Evolutionary conservation across 1,140 invertebrate species (phyloP).

Genomic region (Mactra quadrangularis): DNA sequence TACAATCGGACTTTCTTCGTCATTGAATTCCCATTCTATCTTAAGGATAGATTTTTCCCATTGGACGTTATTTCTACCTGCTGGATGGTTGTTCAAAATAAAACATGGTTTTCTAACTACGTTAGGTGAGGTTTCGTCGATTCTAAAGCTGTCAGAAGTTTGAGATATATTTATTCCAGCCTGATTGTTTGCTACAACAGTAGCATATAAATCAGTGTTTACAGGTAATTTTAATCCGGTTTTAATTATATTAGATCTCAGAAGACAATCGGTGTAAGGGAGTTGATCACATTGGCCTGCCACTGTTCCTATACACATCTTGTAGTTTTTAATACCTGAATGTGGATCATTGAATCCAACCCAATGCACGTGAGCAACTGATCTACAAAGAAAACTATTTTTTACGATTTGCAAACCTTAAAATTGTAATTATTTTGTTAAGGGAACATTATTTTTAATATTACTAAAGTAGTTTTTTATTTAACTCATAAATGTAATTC

Average conservation of each 20-base stretch:
- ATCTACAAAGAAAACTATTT: constrained; percentile 41
- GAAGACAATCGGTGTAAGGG: constrained; percentile 8
- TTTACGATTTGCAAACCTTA: too few species aligned
- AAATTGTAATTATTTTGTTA: too few species aligned
- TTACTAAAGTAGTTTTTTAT: too few species aligned
- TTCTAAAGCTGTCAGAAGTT: constrained; percentile 38
- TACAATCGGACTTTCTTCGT: constrained; percentile 68
- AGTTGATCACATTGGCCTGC: constrained; percentile 5
- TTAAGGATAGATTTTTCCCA: constrained; percentile 64
- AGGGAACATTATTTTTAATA: too few species aligned
- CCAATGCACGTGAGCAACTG: constrained; percentile 29
- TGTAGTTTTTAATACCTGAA: constrained; percentile 55
- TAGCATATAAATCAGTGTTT: constrained; percentile 39
- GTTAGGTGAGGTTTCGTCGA: constrained; percentile 56
- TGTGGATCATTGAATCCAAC: constrained; percentile 63
- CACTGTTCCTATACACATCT: constrained; percentile 48
- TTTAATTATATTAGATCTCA: constrained; percentile 11
- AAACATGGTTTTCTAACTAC: constrained; percentile 18
- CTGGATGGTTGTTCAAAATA: not conserved
- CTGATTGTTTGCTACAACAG: constrained; percentile 56
- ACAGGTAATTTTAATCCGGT: constrained; percentile 37
- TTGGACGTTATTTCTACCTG: constrained; percentile 1
- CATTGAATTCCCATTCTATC: constrained; percentile 67
- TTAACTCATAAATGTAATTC: too few species aligned
- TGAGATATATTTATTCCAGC: constrained; percentile 28